Percentiles rank a stretch among this genome's conserved stretches.
Evolutionary conservation across 1,140 invertebrate species (phyloP).

Genomic region (Drosophila sproati): DNA sequence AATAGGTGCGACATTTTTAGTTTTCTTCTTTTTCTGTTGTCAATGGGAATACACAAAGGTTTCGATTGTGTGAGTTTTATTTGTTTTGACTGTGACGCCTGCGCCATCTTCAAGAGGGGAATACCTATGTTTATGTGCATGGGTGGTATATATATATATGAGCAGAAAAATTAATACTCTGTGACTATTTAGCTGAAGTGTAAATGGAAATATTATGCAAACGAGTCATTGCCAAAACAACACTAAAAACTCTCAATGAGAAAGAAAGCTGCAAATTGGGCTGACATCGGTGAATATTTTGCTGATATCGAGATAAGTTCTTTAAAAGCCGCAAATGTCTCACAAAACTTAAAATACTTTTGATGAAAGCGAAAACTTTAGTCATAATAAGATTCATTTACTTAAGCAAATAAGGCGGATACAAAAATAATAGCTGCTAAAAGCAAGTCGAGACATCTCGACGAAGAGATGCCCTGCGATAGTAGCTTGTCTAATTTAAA

Average conservation of each 20-base stretch:
- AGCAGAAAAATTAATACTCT: not conserved
- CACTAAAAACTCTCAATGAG: not conserved
- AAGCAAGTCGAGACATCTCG: not conserved
- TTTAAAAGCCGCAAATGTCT: not conserved
- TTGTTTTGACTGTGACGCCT: not conserved
- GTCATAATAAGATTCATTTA: not conserved
- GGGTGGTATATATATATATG: not conserved
- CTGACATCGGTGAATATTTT: not conserved
- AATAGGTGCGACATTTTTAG: slow-evolving; percentile 22
- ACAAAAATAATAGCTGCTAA: not conserved
- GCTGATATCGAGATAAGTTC: slow-evolving; percentile 2
- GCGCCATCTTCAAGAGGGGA: not conserved
- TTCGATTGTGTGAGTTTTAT: slow-evolving; percentile 10
- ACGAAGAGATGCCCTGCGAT: too few relatives aligned
- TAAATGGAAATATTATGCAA: not conserved
- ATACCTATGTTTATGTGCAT: not conserved
- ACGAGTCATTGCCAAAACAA: not conserved
- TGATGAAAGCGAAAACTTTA: not conserved
- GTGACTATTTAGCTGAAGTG: not conserved
- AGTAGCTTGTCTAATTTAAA: too few relatives aligned
- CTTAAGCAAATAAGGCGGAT: not conserved
- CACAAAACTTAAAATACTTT: not conserved
- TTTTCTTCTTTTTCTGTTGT: not conserved
- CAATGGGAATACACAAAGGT: slow-evolving; percentile 13
- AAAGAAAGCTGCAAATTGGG: not conserved